phyloP scores from a whole-genome alignment of 2,797 vertebrate species.

The Danionella dracula region DNA sequence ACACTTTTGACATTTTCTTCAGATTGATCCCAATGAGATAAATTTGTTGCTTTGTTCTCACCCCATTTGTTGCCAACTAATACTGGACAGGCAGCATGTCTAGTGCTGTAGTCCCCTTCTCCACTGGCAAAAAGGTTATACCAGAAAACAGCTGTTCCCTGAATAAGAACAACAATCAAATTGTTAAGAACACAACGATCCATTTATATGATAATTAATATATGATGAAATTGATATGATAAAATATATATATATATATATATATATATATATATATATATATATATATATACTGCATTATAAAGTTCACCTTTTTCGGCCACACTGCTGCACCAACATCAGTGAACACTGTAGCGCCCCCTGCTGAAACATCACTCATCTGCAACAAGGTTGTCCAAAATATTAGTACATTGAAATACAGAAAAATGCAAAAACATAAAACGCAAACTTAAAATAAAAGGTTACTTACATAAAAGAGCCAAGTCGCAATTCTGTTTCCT shows the following conservation, averaged over 20 bases:
- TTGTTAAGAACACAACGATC: too few relatives aligned
- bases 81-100: constrained; percentile 94
- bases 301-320: constrained; percentile 81
- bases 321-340: constrained; percentile 94
- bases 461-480: constrained; percentile 95
- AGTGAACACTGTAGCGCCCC: constrained; percentile 96
- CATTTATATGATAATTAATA: too few relatives aligned
- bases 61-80: constrained; percentile 98
- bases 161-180: not conserved
- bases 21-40: too few relatives aligned
- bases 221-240: too few relatives aligned
- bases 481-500: constrained; percentile 95
- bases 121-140: constrained; percentile 94
- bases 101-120: constrained; percentile 95
- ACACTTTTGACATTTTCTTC: too few relatives aligned
- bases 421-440: not conserved
- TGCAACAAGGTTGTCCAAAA: constrained; percentile 53
- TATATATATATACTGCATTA: too few relatives aligned
- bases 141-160: constrained; percentile 97
- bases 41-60: constrained; percentile 63
- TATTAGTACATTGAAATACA: not conserved
- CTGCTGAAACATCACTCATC: constrained; percentile 97
- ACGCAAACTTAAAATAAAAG: not conserved
- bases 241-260: too few relatives aligned
- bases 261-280: too few relatives aligned